Base-by-base conservation (phyloP, 2,888 invertebrate species). In the Synanthedon tipuliformis region DNA sequence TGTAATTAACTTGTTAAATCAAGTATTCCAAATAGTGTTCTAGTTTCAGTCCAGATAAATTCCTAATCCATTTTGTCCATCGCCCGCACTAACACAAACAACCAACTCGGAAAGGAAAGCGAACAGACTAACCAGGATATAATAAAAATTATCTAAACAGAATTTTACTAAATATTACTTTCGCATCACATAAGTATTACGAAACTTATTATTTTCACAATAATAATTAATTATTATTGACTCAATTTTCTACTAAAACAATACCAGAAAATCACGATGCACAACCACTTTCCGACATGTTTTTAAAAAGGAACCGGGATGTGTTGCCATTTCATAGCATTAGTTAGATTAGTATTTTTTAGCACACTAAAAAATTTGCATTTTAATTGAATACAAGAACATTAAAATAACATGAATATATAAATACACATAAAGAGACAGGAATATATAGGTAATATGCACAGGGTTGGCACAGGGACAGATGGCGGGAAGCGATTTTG, bases 11-110 rank as follows among this genome's bases (percentile, higher is more conserved):
- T 45, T 45, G 15, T 45, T 45, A 13, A 13, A 18, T 50, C 50
- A 50, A 50, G 45, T 45, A 45, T 45, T 45, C 45, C 45, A n/a
- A 34, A 45, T 8, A 45, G 5, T 45, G n/a, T 45, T 45, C 13
- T 13, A 45, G 45, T n/a, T 45, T 45, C 45, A 45, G 15, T 45
- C n/a, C 45, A 45, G 7, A 27, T n/a, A 12, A 23, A 50, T 52
- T 54, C 53, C 52, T 79, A 75, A 68, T 69, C 69, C 67, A 78
- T 73, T 34, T 75, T 71, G 76, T 75, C 69, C 69, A 73, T 75
- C 76, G 75, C 73, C 71, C 74, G 75, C 76, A 81, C 80, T 69
- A 81, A 78, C 77, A 83, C 81, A 84, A 79, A 82, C 78, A 80
- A 75, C 69, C 68, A 76, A 34, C 34, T 34, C 7, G 7, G 34